Evolutionary conservation across 1,140 invertebrate species (phyloP).

Genomic region (Drosophila mayri): DNA sequence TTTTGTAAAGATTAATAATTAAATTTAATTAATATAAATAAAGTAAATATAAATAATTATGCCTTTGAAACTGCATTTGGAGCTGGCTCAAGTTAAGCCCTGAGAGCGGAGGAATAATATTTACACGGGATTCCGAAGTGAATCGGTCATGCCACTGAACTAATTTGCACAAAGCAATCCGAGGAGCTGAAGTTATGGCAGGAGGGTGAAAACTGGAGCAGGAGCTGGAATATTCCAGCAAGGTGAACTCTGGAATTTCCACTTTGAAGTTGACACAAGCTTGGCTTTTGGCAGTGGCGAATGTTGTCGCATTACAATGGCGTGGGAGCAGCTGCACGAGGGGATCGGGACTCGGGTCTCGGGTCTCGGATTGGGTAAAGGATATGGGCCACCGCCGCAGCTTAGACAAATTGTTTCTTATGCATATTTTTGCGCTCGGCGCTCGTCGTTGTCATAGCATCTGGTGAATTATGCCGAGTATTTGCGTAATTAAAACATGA

Average conservation of each 20-base stretch:
- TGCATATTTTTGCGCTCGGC: constrained; percentile 58
- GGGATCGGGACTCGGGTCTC: not conserved
- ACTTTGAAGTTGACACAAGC: constrained; percentile 53
- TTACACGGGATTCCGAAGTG: constrained; percentile 18
- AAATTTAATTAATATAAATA: not conserved
- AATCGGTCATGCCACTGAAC: constrained; percentile 37
- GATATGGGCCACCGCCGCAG: constrained; percentile 29
- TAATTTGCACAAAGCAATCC: constrained; percentile 54
- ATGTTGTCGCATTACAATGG: constrained; percentile 41
- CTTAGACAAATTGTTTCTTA: constrained; percentile 71
- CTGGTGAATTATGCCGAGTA: constrained; percentile 72
- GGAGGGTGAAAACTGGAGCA: constrained; percentile 3
- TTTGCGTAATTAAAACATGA: constrained; percentile 81
- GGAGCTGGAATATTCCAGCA: constrained; percentile 28
- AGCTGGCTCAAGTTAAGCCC: not conserved
- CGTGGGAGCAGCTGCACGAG: constrained; percentile 2
- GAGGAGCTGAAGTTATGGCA: constrained; percentile 24
- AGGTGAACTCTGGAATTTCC: constrained; percentile 43
- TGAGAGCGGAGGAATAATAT: not conserved
- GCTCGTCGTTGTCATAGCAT: constrained; percentile 46
- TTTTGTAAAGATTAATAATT: not conserved
- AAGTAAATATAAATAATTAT: not conserved
- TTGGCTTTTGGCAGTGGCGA: constrained; percentile 4
- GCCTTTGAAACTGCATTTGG: not conserved
- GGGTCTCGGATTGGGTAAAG: not conserved